Evolutionary conservation across 2,113 vertebrate species (phyloP).

Genomic region (Menura novaehollandiae): DNA sequence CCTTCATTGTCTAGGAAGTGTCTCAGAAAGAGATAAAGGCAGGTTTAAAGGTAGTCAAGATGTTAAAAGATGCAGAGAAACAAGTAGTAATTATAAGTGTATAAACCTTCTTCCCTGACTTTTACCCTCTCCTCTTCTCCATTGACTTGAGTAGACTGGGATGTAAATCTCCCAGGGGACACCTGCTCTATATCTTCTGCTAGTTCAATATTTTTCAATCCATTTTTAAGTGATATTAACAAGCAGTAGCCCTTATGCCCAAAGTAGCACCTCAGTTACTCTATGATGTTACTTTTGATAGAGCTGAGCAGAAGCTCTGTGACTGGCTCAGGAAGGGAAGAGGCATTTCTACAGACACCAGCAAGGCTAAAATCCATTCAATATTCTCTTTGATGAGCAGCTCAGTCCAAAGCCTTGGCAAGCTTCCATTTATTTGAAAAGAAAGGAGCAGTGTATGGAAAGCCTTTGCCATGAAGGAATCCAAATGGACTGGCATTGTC

Average conservation of each 20-base stretch:
- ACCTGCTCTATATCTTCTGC: not conserved
- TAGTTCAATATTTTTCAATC: not conserved
- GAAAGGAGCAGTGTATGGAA: not conserved
- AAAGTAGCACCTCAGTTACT: not conserved
- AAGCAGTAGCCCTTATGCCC: not conserved
- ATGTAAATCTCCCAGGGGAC: not conserved
- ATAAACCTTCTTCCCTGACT: not conserved
- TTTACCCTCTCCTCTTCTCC: not conserved
- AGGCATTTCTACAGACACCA: not conserved
- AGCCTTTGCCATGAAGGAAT: not conserved
- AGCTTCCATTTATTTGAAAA: not conserved
- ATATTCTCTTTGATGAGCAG: not conserved
- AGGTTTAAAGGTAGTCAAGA: not conserved
- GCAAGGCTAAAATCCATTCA: not conserved
- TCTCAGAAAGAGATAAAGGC: not conserved
- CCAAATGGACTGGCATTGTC: not conserved
- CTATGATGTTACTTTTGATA: not conserved
- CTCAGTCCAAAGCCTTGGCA: not conserved
- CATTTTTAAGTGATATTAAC: not conserved
- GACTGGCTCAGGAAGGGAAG: not conserved
- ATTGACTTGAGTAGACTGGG: not conserved
- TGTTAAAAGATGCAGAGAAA: not conserved
- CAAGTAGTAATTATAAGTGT: not conserved
- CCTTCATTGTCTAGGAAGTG: not conserved
- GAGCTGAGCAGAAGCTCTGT: not conserved